Base-by-base conservation (phyloP, 2,113 vertebrate species). In the Clupea harengus region DNA sequence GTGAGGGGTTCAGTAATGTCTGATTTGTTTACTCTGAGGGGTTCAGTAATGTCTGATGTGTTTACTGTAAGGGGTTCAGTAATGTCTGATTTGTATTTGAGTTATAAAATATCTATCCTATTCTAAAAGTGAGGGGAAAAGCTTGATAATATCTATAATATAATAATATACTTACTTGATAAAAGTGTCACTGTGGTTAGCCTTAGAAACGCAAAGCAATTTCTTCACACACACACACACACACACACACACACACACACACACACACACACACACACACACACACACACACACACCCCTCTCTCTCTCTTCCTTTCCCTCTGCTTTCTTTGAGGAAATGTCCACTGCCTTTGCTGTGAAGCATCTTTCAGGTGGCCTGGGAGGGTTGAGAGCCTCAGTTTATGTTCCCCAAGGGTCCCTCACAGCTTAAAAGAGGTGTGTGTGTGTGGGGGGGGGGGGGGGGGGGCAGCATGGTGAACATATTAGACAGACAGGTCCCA, bases 311-410 rank as follows among this genome's bases (percentile, higher is more conserved):
- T 15, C 17, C 52, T 54, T 15, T 54, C 50, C 11, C 52, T 54
- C 15, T 49, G 1, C 50, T 52, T 15, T 52, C 50, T 52, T 4
- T 52, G 44, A 85, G 86, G 86, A 88, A 90, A 84, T 83, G 72
- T 47, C 64, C 81, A 50, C 54, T 81, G 64, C 64, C 84, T 83
- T 45, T 84, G 85, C 85, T 87, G 85, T 83, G 52, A 82, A 67
- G 86, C 86, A 85, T 89, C 86, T 91, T 87, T 87, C 88, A 89
- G 88, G 85, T 90, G 87, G 82, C 85, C 84, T 84, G 50, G 81
- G 45, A 50, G 83, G 85, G 82, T 80, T 81, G 75, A 72, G 64
- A 28, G 64, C 64, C 25, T 11, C 64, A 72, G 25, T 72, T 72
- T 72, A 72, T 72, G 64, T 32, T 28, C 64, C 64, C 25, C 64